Evolutionary conservation across 2,113 vertebrate genomes (phyloP), one percentile per base, ranked within the genome.

Genomic region (Chlorodrepanis virens): DNA sequence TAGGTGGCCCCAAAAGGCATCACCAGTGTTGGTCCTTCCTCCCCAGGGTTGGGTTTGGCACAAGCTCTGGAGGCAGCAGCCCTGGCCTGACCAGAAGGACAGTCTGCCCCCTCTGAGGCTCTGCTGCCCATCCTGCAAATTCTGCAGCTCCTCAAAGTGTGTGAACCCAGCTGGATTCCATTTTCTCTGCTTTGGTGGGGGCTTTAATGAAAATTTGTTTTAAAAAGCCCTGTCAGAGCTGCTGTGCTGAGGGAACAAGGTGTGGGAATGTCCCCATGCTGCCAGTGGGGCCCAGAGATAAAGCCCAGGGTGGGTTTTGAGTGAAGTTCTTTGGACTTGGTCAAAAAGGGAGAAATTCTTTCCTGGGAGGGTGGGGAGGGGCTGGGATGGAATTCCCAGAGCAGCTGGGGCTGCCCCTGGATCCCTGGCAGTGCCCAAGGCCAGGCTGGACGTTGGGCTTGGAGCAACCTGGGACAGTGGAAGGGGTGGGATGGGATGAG

Each of bases 201-300:
- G 13, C 6, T 79, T 20, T 16, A 5, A 12, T 40, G 21, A 31
- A 75, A 59, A 53, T 20, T 3, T 13, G 2, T 3, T 4, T 12
- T 9, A 4, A 22, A 52, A 17, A 80, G 11, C 10, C 13, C 28
- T 31, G 9, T 24, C 22, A 11, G 52, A n/a, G 17, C 31, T 35
- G 4, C 1, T 9, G 25, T 75, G 79, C 75, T 56, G 44, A 23
- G 12, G 64, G 68, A 45, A 2, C 25, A 3, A 2, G 4, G 40
- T 11, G 40, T 50, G 65, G 52, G 7, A 9, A 5, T 22, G 24
- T 69, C 21, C 37, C 7, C 11, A 0, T 0, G 1, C 57, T 57
- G 37, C 37, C 37, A 37, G 37, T 37, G 37, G 37, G 37, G 37
- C 37, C 37, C 37, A 37, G 28, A 40, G 27, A 40, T 11, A 22